Conservation (phyloP, 2,888 invertebrate genomes). For the Drosophila diplacantha region DNA sequence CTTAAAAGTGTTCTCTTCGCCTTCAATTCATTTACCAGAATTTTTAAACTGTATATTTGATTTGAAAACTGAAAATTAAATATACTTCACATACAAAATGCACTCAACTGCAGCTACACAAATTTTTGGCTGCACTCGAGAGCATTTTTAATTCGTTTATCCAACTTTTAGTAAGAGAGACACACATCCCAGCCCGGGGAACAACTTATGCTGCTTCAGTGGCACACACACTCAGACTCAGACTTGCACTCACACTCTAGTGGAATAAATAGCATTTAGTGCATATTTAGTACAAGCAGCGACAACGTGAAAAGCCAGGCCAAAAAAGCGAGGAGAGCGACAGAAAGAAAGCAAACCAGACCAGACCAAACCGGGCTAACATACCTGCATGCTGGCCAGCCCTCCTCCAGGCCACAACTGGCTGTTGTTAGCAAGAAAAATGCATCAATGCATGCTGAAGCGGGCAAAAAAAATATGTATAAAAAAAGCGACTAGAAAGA, state of each 20-base stretch:
- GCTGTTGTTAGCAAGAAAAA: conserved; percentile 67
- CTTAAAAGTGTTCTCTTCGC: neutral
- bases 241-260: conserved; percentile 19
- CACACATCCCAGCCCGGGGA: neutral
- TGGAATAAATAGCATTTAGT: conserved; percentile 65
- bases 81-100: neutral
- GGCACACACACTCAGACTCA: conserved; percentile 22
- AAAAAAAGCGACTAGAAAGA: conserved; percentile 31
- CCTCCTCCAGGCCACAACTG: conserved; percentile 36
- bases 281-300: conserved; percentile 61
- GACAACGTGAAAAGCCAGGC: conserved; percentile 39
- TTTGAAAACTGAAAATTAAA: neutral
- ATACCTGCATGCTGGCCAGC: conserved; percentile 21
- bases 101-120: neutral
- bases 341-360: conserved; percentile 51
- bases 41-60: neutral
- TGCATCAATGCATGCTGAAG: conserved; percentile 67
- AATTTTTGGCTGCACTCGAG: conserved; percentile 1
- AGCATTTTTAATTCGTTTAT: conserved; percentile 29
- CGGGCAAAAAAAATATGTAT: conserved; percentile 17
- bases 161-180: conserved; percentile 3
- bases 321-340: conserved; percentile 46
- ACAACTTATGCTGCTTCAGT: conserved; percentile 9
- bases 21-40: neutral
- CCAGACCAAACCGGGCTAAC: conserved; percentile 40